Evolutionary conservation across 2,113 vertebrate species (phyloP).

Genomic region (Haliaeetus leucogaster): DNA sequence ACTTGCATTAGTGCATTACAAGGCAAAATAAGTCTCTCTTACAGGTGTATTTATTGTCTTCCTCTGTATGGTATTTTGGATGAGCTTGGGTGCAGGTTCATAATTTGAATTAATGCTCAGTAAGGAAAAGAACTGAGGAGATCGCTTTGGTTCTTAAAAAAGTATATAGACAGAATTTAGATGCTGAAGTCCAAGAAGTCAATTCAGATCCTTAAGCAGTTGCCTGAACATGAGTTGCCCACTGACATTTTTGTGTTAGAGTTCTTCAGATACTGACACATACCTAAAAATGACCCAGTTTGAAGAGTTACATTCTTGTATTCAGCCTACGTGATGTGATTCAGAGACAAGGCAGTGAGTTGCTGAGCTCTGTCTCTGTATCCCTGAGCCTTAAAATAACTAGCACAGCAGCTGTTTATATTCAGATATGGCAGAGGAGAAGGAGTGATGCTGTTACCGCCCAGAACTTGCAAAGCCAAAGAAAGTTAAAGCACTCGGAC

Average conservation of each 20-base stretch:
- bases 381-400: slow-evolving; percentile 9
- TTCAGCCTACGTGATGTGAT: not conserved
- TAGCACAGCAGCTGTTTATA: not conserved
- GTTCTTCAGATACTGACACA: not conserved
- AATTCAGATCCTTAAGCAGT: not conserved
- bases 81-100: not conserved
- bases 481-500: not conserved
- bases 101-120: not conserved
- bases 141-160: not conserved
- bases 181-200: not conserved
- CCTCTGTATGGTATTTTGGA: not conserved
- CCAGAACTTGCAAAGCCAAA: not conserved
- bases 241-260: not conserved
- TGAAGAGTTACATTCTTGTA: not conserved
- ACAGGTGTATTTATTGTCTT: not conserved
- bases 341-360: slow-evolving; percentile 26
- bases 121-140: not conserved
- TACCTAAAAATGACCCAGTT: slow-evolving; percentile 9
- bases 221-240: not conserved
- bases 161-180: not conserved
- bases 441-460: not conserved
- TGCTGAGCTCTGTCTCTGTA: slow-evolving; percentile 21
- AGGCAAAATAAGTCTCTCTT: not conserved
- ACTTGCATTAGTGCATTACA: not conserved
- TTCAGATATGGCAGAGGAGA: not conserved